Conservation (phyloP, 1,140 invertebrate genomes). For the Trachelipus rathkii region DNA sequence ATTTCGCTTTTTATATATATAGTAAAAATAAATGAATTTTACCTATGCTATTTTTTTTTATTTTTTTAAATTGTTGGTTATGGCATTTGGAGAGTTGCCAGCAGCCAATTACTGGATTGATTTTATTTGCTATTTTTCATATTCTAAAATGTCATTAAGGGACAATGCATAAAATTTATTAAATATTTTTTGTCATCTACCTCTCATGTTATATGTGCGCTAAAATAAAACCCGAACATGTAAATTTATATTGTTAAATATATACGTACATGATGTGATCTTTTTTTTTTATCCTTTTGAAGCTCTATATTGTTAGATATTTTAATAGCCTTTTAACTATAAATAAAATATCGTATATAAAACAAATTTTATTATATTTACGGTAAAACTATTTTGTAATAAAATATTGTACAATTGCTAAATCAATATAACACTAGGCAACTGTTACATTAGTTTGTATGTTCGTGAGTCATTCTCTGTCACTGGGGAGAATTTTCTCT, state of each 20-base stretch:
- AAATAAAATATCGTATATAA: not conserved
- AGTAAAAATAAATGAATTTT: not conserved
- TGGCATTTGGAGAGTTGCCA: too few species aligned
- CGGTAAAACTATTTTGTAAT: not conserved
- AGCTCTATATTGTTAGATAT: not conserved
- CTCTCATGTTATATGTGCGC: too few species aligned
- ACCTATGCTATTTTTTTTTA: too few species aligned
- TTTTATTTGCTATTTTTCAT: too few species aligned
- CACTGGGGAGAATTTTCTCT: slow-evolving; percentile 3
- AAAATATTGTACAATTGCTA: not conserved
- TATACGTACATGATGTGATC: too few species aligned
- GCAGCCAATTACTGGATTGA: too few species aligned
- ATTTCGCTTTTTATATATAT: slow-evolving; percentile 4
- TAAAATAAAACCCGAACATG: not conserved
- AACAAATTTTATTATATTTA: not conserved
- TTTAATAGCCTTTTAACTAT: not conserved
- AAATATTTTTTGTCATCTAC: too few species aligned
- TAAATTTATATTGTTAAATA: too few species aligned
- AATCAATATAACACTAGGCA: slow-evolving; percentile 13
- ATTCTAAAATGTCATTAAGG: too few species aligned
- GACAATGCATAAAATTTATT: too few species aligned
- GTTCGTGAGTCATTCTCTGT: slow-evolving; percentile 7
- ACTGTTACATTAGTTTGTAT: not conserved
- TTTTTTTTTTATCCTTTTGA: too few species aligned
- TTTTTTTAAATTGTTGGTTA: too few species aligned